Base-by-base conservation (phyloP, 2,797 vertebrate species). In the Nyctibius grandis region DNA sequence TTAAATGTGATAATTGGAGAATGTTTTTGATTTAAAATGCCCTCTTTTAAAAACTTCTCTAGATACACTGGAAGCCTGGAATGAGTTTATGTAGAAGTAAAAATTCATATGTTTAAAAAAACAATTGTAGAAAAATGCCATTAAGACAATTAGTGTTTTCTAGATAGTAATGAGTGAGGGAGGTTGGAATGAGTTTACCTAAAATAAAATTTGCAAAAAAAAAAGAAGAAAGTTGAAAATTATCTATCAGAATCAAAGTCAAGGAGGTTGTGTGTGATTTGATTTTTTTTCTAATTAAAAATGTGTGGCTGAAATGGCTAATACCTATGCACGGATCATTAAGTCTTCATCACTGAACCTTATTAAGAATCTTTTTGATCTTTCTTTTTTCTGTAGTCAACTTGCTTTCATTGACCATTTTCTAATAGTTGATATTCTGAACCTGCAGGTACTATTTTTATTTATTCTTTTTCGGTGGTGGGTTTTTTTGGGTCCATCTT, bases 331-430 rank as follows among this genome's bases (percentile, higher is more conserved):
- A 36, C 34, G 85, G 34, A 56, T 84, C 51, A 31, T 76, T 63
- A 80, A 63, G 18, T 74, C 70, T 83, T 89, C 36, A 34, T 75
- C 64, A 72, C 36, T 77, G 44, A 40, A 80, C 38, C 33, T 54
- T 81, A 25, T 50, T 63, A 73, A 61, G 72, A 70, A 70, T 76
- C 42, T 83, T 91, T 91, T 47, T 80, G 59, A 67, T 90, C 36
- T 93, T 95, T 82, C 25, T 9, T 78, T 88, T 91, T 93, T 79
- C 89, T 90, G 22, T 45, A 44, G 0, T 86, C 64, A 91, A 4
- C 63, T 89, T 95, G n/a, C 91, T 93, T 95, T 93, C 60, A 72
- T 61, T 94, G 91, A 42, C n/a, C 5, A 25, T 95, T 79, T 91
- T 88, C 85, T 90, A 86, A 57, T 59, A 94, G 72, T 16, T 85